Conservation (phyloP, 1,140 invertebrate species). For the Cherax quadricarinatus region DNA sequence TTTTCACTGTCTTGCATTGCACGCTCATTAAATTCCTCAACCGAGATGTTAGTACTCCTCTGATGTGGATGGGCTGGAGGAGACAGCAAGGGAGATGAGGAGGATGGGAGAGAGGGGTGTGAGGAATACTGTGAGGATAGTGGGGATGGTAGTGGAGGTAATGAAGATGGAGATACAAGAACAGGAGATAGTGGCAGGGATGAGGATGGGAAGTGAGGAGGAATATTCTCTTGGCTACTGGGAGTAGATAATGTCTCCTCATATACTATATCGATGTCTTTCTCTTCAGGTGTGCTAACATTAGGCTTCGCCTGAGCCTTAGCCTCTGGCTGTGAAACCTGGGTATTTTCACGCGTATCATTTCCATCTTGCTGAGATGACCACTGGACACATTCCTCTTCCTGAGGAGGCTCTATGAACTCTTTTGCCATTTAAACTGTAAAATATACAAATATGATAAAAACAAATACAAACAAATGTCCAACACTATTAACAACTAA, state of each 20-base stretch:
- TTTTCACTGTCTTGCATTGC: conserved; percentile 59
- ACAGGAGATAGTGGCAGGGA: background rate
- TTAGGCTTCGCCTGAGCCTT: too few species aligned
- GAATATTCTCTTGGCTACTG: conserved; percentile 25
- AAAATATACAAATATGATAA: background rate
- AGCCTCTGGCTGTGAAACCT: background rate
- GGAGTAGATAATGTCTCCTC: conserved; percentile 16
- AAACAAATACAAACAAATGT: background rate
- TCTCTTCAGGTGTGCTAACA: background rate
- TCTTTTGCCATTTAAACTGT: conserved; percentile 9
- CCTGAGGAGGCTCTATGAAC: conserved; percentile 30
- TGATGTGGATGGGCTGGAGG: conserved; percentile 18
- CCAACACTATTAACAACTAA: too few species aligned
- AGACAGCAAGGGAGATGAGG: background rate
- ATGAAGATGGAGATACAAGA: background rate
- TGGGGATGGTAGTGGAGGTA: background rate
- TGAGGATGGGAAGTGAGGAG: background rate
- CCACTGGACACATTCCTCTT: conserved; percentile 8
- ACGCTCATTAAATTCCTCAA: conserved; percentile 50
- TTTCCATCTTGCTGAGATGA: background rate
- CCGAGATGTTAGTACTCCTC: conserved; percentile 13
- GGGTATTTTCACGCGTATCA: background rate
- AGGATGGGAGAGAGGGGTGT: background rate
- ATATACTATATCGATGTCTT: background rate
- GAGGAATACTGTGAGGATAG: background rate